Evolutionary conservation across 2,888 invertebrate species (phyloP), one percentile per base, ranked within the genome.

Genomic region (Polymixis lichenea): DNA sequence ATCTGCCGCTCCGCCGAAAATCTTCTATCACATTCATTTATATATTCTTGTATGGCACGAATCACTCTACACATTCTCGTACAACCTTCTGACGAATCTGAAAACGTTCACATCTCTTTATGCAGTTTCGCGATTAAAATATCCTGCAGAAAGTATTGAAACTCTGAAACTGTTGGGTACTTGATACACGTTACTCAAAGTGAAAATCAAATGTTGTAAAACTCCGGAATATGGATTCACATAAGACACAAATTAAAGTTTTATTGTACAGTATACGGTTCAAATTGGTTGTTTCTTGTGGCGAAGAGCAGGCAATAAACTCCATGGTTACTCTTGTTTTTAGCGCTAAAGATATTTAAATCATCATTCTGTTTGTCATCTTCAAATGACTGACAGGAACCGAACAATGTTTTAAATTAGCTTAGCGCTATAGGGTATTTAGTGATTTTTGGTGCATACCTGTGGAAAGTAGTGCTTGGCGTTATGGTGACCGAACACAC

Each of bases 41-140:
- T 98, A 93, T 99, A 99, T 96, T 99, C 99, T 93, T 98, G 98
- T 91, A 99, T 97, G 91, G 99, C 99, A 95, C 98, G 98, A 94
- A 99, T 97, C 74, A 99, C 98, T 87, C 99, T 97, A 94, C 98
- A 98, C 98, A 99, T 99, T 94, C 98, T 94, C 83, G 95, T 95
- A 92, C 96, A 96, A 88, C 90, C 93, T 87, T 95, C 95, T 15
- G 93, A 91, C 73, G 93, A 92, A 90, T 96, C 97, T 97, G 90
- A 75, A 92, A 93, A 78, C 9, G n/a, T 62, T 74, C 13, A 58
- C 65, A 11, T 46, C 43, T 19, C 7, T 38, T 38, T 61, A 22
- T 7, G 55, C 13, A 25, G 7, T 71, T 43, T 71, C 7, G 1
- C 49, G 6, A 49, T n/a, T 5, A 32, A 0, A 51, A 13, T 5